Evolutionary conservation across 2,888 invertebrate genomes (phyloP).

Genomic region (Esperia sulphurella): DNA sequence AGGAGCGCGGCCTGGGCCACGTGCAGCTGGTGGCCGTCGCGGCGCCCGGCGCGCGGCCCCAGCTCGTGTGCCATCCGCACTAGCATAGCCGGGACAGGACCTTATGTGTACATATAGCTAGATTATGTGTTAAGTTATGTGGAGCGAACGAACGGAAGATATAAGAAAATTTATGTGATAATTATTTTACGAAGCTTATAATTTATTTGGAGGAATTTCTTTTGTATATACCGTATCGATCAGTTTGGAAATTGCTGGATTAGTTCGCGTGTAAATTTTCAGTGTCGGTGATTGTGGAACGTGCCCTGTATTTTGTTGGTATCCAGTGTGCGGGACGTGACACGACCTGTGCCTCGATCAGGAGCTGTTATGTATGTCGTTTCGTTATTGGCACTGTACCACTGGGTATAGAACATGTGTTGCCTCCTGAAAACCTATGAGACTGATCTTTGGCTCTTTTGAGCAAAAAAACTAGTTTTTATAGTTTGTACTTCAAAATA

Average conservation of each 20-base stretch:
- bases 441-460: slow-evolving; percentile 16
- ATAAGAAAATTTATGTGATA: slow-evolving; percentile 77
- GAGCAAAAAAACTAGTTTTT: not conserved
- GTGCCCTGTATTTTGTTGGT: slow-evolving; percentile 48
- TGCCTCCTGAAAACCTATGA: slow-evolving; percentile 23
- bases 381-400: slow-evolving; percentile 61
- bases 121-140: slow-evolving; percentile 70
- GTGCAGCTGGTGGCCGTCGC: slow-evolving; percentile 68
- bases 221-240: slow-evolving; percentile 66
- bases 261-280: slow-evolving; percentile 47
- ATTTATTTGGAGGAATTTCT: slow-evolving; percentile 76
- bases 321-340: slow-evolving; percentile 51
- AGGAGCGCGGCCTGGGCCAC: slow-evolving; percentile 56
- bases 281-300: slow-evolving; percentile 48
- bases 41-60: slow-evolving; percentile 47
- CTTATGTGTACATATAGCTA: slow-evolving; percentile 62
- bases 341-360: slow-evolving; percentile 61
- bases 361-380: slow-evolving; percentile 64
- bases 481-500: not conserved
- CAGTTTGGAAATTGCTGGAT: slow-evolving; percentile 33
- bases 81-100: slow-evolving; percentile 24
- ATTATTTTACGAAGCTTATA: slow-evolving; percentile 78
- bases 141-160: slow-evolving; percentile 63
- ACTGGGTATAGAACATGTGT: slow-evolving; percentile 40
- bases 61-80: slow-evolving; percentile 23